phyloP scores from a whole-genome alignment of 2,113 vertebrate species.

The Callocephalon fimbriatum region DNA sequence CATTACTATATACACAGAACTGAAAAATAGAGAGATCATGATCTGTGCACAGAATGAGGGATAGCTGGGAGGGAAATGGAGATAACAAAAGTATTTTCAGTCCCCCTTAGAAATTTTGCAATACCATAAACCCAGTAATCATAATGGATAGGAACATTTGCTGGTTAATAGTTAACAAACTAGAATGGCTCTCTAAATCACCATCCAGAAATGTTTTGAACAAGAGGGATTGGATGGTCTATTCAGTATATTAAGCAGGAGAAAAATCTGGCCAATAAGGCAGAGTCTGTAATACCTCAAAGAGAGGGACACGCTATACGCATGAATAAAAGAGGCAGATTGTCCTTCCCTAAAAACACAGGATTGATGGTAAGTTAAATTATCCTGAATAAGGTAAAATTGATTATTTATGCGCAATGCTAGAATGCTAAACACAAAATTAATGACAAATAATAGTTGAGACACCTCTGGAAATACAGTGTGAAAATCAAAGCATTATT shows the following conservation, averaged over 20 bases:
- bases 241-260: conserved; percentile 31
- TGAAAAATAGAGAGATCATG: neutral
- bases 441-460: neutral
- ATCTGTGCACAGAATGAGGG: conserved; percentile 20
- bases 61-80: conserved; percentile 24
- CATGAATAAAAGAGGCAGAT: conserved; percentile 6
- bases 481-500: neutral
- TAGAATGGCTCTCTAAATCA: conserved; percentile 63
- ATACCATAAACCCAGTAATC: conserved; percentile 53
- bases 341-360: conserved; percentile 4
- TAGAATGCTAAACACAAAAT: conserved; percentile 6
- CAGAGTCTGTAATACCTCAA: neutral
- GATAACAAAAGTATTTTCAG: conserved; percentile 58
- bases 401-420: neutral
- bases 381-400: neutral
- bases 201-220: conserved; percentile 44
- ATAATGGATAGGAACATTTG: conserved; percentile 70
- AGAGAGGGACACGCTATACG: neutral
- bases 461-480: neutral
- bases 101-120: conserved; percentile 36
- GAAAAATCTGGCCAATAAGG: conserved; percentile 68
- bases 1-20: neutral
- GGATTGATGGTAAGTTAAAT: conserved; percentile 60
- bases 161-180: conserved; percentile 74
- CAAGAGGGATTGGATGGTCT: conserved; percentile 45